Evolutionary conservation across 1,140 invertebrate genomes (phyloP).

Genomic region (Euschistus heros): DNA sequence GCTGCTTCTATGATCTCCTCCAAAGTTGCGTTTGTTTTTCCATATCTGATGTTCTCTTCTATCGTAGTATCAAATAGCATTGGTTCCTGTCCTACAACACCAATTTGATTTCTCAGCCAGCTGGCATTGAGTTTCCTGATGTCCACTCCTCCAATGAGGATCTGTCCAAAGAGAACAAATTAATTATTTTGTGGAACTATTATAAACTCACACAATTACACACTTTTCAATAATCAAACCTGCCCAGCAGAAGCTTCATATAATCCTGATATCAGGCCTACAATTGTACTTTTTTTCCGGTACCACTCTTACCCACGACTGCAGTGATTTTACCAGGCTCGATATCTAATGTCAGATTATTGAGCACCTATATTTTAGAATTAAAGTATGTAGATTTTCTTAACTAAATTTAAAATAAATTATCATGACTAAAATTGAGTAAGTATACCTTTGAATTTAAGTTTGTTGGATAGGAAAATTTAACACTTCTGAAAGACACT

Average conservation of each 20-base stretch:
- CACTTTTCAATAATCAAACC: background rate
- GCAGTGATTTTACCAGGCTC: too few relatives aligned
- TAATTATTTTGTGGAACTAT: conserved; percentile 35
- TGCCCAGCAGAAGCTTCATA: too few relatives aligned
- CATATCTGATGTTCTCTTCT: conserved; percentile 65
- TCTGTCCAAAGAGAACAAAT: conserved; percentile 32
- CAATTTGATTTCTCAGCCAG: conserved; percentile 48
- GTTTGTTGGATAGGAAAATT: conserved; percentile 70
- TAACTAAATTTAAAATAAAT: too few relatives aligned
- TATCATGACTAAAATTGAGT: too few relatives aligned
- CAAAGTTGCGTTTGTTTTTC: conserved; percentile 45
- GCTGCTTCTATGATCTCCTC: conserved; percentile 35
- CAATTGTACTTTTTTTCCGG: too few relatives aligned
- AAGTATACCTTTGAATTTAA: conserved; percentile 46
- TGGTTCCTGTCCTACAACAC: conserved; percentile 72
- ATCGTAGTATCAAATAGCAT: conserved; percentile 63
- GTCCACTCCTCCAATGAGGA: too few relatives aligned
- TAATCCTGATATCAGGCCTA: too few relatives aligned
- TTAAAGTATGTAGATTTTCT: background rate
- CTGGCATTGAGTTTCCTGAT: conserved; percentile 29
- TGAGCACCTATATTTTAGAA: conserved; percentile 5
- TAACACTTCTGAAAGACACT: conserved; percentile 61
- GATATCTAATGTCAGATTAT: too few relatives aligned
- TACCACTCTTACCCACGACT: too few relatives aligned
- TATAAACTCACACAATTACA: too few relatives aligned